These are phyloP conservation scores for Morone saxatilis DNA, from an alignment of 2,113 vertebrate genomes.

Conservation along the genomic window DNA sequence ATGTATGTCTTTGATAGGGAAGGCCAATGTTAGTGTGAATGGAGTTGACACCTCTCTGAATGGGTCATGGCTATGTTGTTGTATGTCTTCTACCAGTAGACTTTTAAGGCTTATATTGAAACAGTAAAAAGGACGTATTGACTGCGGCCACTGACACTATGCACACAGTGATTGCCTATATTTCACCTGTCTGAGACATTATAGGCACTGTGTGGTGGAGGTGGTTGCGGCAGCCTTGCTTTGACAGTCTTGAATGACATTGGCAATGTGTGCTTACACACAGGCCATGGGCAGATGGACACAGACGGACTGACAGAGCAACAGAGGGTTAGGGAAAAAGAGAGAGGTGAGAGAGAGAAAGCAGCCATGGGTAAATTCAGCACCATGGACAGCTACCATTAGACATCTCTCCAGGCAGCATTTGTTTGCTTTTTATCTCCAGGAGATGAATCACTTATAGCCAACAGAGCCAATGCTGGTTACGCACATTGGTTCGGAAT, in stretches of 20 bases:
- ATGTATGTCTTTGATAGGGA: slow-evolving; percentile 49
- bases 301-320: slow-evolving; percentile 10
- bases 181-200: slow-evolving; percentile 64
- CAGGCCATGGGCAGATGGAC: slow-evolving; percentile 43
- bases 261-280: slow-evolving; percentile 58
- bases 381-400: slow-evolving; percentile 66
- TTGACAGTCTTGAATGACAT: slow-evolving; percentile 68
- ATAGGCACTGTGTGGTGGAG: slow-evolving; percentile 24
- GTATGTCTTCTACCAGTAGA: slow-evolving; percentile 55
- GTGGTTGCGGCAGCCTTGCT: slow-evolving; percentile 33
- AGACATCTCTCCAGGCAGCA: slow-evolving; percentile 48
- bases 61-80: slow-evolving; percentile 66
- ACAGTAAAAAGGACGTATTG: slow-evolving; percentile 71
- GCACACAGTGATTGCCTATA: slow-evolving; percentile 63
- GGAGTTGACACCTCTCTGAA: slow-evolving; percentile 59
- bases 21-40: slow-evolving; percentile 47
- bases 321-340: not conserved
- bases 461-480: slow-evolving; percentile 19
- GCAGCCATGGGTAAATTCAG: slow-evolving; percentile 56
- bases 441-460: slow-evolving; percentile 59
- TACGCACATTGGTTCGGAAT: slow-evolving; percentile 45
- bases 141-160: slow-evolving; percentile 54
- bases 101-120: slow-evolving; percentile 62
- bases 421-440: slow-evolving; percentile 67
- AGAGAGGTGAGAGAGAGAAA: not conserved